Evolutionary conservation across 2,113 vertebrate genomes (phyloP).

Genomic region (Bufo bufo): DNA sequence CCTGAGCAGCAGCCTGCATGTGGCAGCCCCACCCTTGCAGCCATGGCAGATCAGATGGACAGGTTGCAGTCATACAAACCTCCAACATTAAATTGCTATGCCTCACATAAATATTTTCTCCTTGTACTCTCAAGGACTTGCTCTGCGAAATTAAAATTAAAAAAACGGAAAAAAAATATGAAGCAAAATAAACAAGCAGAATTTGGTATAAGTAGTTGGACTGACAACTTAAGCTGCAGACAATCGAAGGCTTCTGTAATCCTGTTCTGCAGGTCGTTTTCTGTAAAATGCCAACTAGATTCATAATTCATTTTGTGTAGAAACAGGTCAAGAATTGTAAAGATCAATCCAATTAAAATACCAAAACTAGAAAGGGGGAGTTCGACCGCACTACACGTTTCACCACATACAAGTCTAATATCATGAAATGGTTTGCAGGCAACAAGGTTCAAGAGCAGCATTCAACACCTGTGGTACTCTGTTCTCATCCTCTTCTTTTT

Average conservation of each 20-base stretch:
- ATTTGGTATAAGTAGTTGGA: conserved; percentile 42
- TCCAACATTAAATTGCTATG: conserved; percentile 99
- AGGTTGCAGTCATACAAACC: conserved; percentile 88
- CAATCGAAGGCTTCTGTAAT: not conserved
- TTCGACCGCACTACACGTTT: not conserved
- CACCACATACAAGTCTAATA: not conserved
- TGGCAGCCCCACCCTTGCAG: conserved; percentile 77
- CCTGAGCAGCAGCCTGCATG: conserved; percentile 79
- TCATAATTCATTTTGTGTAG: not conserved
- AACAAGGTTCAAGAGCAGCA: conserved; percentile 56
- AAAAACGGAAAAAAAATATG: conserved; percentile 59
- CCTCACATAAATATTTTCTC: conserved; percentile 99
- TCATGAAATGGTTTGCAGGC: conserved; percentile 16
- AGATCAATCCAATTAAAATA: conserved; percentile 30
- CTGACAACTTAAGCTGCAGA: not conserved
- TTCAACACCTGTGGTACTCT: conserved; percentile 68
- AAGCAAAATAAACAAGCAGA: conserved; percentile 49
- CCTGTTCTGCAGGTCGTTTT: not conserved
- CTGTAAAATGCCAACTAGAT: not conserved
- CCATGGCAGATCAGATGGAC: conserved; percentile 78
- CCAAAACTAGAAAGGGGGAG: not conserved
- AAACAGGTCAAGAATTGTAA: not conserved
- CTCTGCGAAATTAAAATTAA: conserved; percentile 85
- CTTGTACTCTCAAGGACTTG: conserved; percentile 94
- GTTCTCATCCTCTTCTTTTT: conserved; percentile 68